Evolutionary conservation across 2,797 vertebrate genomes (phyloP), one percentile per base, ranked within the genome.

Genomic region (Nannoperca obscura): DNA sequence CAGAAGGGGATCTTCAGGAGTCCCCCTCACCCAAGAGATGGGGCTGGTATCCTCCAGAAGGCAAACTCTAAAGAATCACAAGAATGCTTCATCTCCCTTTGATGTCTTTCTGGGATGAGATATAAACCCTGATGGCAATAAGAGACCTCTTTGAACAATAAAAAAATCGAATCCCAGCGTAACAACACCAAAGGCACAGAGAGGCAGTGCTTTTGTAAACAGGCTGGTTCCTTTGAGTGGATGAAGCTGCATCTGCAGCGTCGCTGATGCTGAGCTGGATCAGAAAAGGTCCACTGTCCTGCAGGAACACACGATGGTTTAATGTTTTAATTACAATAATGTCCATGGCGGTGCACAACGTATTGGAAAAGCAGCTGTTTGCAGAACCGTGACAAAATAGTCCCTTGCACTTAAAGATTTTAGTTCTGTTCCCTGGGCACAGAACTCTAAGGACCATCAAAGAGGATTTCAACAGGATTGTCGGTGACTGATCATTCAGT

Each of bases 81-180:
- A 57, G 64, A 74, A 63, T 58, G 70, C 85, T 78, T 83, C 85
- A 55, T 84, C 85, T 84, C 40, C 79, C 89, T 93, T 93, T 94
- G 91, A 92, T 87, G 90, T 91, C 82, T 82, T 60, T 84, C 86
- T 89, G 89, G 87, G 92, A 93, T 92, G 90, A 91, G 87, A 90
- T 80, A 82, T 84, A 93, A 91, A 88, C 81, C 91, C 91, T 87
- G 83, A 88, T 88, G 90, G 90, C 91, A 89, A 88, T 81, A 88
- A 75, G 80, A 88, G 82, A 81, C 77, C 84, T 87, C 91, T 93
- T 91, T 94, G 92, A 92, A 93, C 89, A 90, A 91, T 81, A 76
- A 86, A 77, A 46, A 87, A 92, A 91, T 80, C 71, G 59, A 90
- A 91, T 89, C 82, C 81, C 54, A 20, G 76, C 82, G 82, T 81